These are phyloP conservation scores for Microplitis manilae DNA, from an alignment of 2,888 invertebrate genomes.

Conservation along the genomic window DNA sequence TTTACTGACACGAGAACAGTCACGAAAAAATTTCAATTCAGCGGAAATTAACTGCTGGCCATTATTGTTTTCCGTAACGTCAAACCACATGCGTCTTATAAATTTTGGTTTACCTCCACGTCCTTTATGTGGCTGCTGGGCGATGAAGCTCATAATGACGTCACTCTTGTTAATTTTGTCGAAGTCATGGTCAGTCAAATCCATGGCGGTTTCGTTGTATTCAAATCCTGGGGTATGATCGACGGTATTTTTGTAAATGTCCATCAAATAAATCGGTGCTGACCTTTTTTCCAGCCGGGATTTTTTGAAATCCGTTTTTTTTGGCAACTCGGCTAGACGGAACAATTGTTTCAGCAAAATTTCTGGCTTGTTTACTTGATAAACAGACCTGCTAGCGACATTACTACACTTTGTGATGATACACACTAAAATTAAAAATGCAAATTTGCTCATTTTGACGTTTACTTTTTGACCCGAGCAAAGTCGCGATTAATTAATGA, in stretches of 20 bases:
- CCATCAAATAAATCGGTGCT: slow-evolving; percentile 87
- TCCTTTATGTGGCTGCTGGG: slow-evolving; percentile 76
- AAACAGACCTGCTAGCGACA: no score
- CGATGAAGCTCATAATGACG: slow-evolving; percentile 89
- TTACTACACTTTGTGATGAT: no score
- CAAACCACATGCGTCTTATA: slow-evolving; percentile 90
- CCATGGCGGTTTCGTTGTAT: slow-evolving; percentile 68
- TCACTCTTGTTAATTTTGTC: slow-evolving; percentile 89
- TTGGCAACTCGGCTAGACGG: no score
- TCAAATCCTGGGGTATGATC: slow-evolving; percentile 75
- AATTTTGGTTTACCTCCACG: slow-evolving; percentile 83
- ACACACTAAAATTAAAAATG: no score
- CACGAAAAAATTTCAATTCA: slow-evolving; percentile 86
- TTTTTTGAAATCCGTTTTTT: slow-evolving; percentile 55
- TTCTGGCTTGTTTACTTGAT: no score
- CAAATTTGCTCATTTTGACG: no score
- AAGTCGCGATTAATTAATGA: no score
- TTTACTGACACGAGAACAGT: slow-evolving; percentile 68
- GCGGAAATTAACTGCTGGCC: slow-evolving; percentile 86
- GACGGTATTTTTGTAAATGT: slow-evolving; percentile 83
- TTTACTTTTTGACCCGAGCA: no score
- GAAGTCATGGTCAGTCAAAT: slow-evolving; percentile 83
- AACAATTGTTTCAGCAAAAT: no score
- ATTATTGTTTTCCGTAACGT: slow-evolving; percentile 85
- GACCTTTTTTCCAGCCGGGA: slow-evolving; percentile 74